phyloP scores from a whole-genome alignment of 2,113 vertebrate genomes.

The Calonectris borealis region DNA sequence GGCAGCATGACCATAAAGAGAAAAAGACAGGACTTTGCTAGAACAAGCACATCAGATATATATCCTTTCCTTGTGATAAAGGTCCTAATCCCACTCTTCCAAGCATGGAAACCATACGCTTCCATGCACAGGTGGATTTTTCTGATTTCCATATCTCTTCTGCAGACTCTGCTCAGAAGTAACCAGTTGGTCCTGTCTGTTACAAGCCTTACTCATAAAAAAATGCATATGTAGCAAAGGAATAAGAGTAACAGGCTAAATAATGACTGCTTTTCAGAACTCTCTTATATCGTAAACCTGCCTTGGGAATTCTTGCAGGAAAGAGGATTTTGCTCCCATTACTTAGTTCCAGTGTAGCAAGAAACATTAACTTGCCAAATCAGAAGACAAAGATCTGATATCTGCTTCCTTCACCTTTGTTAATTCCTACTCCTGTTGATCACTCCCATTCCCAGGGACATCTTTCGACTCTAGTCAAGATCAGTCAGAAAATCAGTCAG shows the following conservation, averaged over 20 bases:
- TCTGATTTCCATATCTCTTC: not conserved
- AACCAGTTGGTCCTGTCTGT: not conserved
- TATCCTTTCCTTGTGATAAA: not conserved
- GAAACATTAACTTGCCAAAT: not conserved
- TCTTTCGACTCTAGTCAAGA: not conserved
- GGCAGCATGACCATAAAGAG: not conserved
- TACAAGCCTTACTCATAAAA: not conserved
- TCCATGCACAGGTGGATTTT: not conserved
- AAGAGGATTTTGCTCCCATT: not conserved
- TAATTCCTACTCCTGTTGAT: not conserved
- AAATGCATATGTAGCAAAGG: not conserved
- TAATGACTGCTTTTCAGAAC: not conserved
- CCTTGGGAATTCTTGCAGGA: not conserved
- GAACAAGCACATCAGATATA: fast-evolving
- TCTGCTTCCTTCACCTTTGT: not conserved
- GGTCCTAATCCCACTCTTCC: not conserved
- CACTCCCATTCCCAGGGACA: not conserved
- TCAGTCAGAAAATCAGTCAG: not conserved
- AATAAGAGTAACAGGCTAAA: not conserved
- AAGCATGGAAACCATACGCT: not conserved
- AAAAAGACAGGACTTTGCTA: not conserved
- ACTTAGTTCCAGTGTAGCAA: not conserved
- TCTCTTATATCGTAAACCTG: not conserved
- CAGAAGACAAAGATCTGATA: not conserved
- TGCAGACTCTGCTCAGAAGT: not conserved